Conservation (phyloP, 2,113 vertebrate species). For the Alethe diademata region DNA sequence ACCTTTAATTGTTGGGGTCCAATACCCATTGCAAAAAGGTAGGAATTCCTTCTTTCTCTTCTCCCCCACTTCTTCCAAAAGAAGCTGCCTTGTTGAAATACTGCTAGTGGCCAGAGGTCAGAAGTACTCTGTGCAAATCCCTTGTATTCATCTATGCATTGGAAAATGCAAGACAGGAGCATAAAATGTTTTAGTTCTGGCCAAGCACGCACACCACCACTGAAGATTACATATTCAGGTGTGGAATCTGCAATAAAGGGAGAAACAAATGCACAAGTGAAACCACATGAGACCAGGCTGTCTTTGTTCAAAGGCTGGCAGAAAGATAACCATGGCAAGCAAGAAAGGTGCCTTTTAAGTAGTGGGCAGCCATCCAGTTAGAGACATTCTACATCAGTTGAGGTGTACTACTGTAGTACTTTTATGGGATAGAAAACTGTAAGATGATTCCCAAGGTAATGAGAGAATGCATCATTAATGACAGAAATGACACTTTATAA, state of each 20-base stretch:
- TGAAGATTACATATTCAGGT: conserved; percentile 46
- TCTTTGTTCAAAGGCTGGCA: conserved; percentile 6
- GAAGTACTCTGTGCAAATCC: not conserved
- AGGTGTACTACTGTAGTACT: rapidly evolving
- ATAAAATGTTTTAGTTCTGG: not conserved
- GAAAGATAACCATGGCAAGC: not conserved
- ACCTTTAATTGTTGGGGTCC: not conserved
- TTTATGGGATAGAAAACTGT: not conserved
- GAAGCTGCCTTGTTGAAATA: not conserved
- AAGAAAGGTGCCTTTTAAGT: not conserved
- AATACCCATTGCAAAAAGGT: not conserved
- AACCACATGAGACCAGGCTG: conserved; percentile 23
- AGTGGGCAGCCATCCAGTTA: not conserved
- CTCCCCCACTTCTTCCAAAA: not conserved
- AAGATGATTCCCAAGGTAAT: not conserved
- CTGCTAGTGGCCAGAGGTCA: not conserved
- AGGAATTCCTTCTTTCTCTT: not conserved
- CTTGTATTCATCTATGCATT: not conserved
- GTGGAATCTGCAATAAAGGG: conserved; percentile 54
- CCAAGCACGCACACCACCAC: not conserved
- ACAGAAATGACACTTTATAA: not conserved
- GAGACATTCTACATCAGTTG: not conserved
- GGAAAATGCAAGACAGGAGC: not conserved
- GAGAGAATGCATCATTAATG: not conserved
- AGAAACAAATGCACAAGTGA: conserved; percentile 11